phyloP scores from a whole-genome alignment of 1,140 invertebrate genomes.

The Limonius californicus region DNA sequence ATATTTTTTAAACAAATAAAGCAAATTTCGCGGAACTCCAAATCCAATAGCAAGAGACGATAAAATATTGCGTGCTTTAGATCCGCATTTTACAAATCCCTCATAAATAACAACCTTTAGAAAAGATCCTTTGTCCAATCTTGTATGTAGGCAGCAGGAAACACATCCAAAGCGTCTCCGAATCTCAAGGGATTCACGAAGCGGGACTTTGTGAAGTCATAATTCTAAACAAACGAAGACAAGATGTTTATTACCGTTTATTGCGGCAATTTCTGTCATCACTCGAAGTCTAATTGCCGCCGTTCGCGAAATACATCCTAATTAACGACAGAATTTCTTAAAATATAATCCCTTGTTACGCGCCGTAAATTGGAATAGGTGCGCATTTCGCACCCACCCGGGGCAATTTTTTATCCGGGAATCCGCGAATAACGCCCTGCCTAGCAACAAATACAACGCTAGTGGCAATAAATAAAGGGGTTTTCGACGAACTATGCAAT shows the following conservation, averaged over 20 bases:
- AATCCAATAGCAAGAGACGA: conserved; percentile 10
- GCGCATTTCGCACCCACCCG: background rate
- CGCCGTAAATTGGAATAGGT: background rate
- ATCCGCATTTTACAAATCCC: conserved; percentile 12
- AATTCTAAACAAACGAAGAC: conserved; percentile 15
- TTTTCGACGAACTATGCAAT: conserved; percentile 5
- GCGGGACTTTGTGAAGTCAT: conserved; percentile 10
- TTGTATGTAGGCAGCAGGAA: conserved; percentile 10
- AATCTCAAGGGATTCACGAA: conserved; percentile 10
- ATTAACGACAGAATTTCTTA: conserved; percentile 11
- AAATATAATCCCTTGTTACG: conserved; percentile 11
- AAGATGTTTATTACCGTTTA: conserved; percentile 13
- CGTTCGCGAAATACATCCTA: conserved; percentile 11
- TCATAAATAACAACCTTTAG: conserved; percentile 14
- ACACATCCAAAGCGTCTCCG: conserved; percentile 7
- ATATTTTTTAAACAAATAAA: conserved; percentile 4
- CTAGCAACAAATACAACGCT: background rate
- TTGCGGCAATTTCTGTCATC: conserved; percentile 12
- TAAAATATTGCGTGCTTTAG: conserved; percentile 11
- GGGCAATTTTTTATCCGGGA: conserved; percentile 4
- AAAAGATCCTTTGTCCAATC: conserved; percentile 15
- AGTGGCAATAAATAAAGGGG: background rate
- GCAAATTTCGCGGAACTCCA: background rate
- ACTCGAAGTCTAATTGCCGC: background rate
- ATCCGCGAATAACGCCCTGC: background rate